Base-by-base conservation (phyloP, 1,140 invertebrate species). In the Pseudomyrmex pallidus region DNA sequence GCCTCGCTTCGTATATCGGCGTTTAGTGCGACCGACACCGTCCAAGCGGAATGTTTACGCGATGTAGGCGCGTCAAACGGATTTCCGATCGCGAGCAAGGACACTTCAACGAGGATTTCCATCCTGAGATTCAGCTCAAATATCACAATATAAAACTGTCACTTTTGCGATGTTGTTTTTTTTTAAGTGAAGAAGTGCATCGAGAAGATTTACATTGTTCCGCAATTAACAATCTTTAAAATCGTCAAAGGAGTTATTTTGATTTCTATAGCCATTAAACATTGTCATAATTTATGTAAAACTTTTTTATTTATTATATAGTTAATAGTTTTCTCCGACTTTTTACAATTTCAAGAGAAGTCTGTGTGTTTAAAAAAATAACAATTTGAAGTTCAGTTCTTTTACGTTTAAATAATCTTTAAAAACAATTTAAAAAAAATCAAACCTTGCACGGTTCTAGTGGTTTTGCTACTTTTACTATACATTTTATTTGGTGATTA, bases 1-100 rank as follows among this genome's bases (percentile, higher is more conserved):
- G 22, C 13, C 20, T 2, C 68, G 20, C 15, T 15, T 10, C 62
- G 35, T 35, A 15, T 76, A 77, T 77, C 61, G 74, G 25, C 64
- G 54, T 59, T 78, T 57, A 78, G 76, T 70, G 25, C 35, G 54
- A n/a, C 17, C 52, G 50, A 25, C 44, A 20, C 35, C 35, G 76
- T 48, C 64, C 52, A n/a, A 50, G 66, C 12, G 64, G 72, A 70
- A 54, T 64, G 22, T 83, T 70, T 59, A 20, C 62, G 44, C 54
- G 83, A 57, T 56, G 25, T 68, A 50, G 22, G 10, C 15, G 35
- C 15, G 44, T 5, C 46, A 35, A 62, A 44, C 9, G n/a, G 20
- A 17, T 78, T 63, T 56, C 50, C 63, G 25, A 56, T 77, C 48
- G 63, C 35, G 74, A 20, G 22, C 20, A 13, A 73, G 25, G n/a